Evolutionary conservation across 2,888 invertebrate genomes (phyloP).

Genomic region (Orchesellides sinensis): DNA sequence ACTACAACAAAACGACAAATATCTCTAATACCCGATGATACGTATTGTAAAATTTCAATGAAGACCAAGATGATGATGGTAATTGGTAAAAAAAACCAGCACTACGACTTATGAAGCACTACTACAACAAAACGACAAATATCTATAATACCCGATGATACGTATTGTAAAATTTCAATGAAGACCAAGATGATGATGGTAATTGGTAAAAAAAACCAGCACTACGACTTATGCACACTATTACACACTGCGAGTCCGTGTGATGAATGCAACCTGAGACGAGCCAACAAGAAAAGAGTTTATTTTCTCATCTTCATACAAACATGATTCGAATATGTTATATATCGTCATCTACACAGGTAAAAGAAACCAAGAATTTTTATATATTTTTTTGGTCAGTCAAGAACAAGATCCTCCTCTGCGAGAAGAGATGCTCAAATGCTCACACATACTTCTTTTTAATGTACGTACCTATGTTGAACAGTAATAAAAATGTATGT

Average conservation of each 20-base stretch:
- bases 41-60: conserved; percentile 46
- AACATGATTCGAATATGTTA: conserved; percentile 4
- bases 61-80: conserved; percentile 36
- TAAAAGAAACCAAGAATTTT: too few relatives aligned
- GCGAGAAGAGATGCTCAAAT: background rate
- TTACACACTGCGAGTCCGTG: too few relatives aligned
- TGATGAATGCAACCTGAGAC: conserved; percentile 28
- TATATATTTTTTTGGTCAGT: conserved; percentile 56
- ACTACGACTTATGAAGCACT: too few relatives aligned
- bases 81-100: conserved; percentile 55
- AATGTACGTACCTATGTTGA: conserved; percentile 6
- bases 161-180: conserved; percentile 46
- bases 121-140: too few relatives aligned
- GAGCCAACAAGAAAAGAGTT: conserved; percentile 6
- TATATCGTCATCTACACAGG: conserved; percentile 20
- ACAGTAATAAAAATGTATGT: too few relatives aligned
- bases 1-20: background rate
- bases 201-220: conserved; percentile 55
- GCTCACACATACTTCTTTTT: background rate
- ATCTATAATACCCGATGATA: background rate
- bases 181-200: conserved; percentile 36
- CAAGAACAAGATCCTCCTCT: conserved; percentile 45
- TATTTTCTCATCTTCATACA: conserved; percentile 1
- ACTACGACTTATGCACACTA: too few relatives aligned
- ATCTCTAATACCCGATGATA: background rate